Evolutionary conservation across 2,113 vertebrate genomes (phyloP).

Genomic region (Delphinapterus leucas): DNA sequence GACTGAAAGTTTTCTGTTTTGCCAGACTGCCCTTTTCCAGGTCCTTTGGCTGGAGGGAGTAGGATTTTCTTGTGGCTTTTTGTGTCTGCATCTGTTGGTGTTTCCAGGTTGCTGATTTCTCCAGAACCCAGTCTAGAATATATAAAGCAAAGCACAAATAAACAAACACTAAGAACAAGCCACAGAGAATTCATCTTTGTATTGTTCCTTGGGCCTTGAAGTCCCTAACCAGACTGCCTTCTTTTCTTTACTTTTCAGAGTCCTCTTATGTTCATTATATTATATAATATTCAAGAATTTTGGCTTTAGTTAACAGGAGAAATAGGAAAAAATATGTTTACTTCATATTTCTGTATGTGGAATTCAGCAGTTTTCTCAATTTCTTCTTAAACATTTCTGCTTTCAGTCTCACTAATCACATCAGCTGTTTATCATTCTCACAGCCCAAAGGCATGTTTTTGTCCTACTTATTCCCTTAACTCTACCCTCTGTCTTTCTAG

Average conservation of each 20-base stretch:
- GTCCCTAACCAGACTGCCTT: neutral
- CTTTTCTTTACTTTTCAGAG: neutral
- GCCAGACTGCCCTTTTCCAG: neutral
- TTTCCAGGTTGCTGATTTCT: neutral
- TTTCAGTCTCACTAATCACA: neutral
- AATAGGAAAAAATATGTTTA: neutral
- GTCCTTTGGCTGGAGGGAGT: neutral
- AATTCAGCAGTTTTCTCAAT: neutral
- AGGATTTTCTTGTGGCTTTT: neutral
- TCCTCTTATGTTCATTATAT: neutral
- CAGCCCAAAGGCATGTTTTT: neutral
- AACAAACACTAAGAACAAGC: neutral
- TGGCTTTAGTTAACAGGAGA: neutral
- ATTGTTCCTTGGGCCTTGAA: neutral
- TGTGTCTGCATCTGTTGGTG: neutral
- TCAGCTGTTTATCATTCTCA: neutral
- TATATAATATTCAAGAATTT: neutral
- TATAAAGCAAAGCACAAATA: neutral
- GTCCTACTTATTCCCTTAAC: neutral
- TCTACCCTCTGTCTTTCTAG: neutral
- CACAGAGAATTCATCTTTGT: neutral
- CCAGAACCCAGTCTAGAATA: neutral
- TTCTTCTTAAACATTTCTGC: neutral
- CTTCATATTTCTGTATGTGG: neutral
- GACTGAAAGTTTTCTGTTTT: neutral